Conservation (phyloP, 2,888 invertebrate genomes). For the Suillia variegata region DNA sequence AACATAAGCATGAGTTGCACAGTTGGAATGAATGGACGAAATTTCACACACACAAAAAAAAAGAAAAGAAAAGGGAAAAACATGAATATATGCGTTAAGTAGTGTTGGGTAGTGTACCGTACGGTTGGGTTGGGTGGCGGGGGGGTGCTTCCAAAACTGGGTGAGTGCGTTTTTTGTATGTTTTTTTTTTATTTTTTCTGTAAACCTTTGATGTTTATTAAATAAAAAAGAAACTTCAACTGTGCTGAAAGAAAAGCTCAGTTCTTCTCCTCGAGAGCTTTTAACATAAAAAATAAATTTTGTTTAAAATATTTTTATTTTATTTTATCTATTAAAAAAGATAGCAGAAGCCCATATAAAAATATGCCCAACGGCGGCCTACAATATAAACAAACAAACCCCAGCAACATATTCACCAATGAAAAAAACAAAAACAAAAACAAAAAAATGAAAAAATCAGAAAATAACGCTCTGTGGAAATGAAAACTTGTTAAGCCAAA, state of each 20-base stretch:
- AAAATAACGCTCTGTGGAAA: not conserved
- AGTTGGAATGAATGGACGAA: not conserved
- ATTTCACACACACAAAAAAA: no score
- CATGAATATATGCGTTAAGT: not conserved
- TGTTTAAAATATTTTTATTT: not conserved
- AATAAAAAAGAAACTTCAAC: no score
- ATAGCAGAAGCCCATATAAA: not conserved
- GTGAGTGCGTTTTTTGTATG: no score
- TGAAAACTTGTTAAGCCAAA: conserved; percentile 32
- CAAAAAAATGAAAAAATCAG: not conserved
- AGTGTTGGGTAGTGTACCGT: no score
- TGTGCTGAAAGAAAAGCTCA: no score
- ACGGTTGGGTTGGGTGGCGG: no score
- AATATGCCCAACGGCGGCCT: no score
- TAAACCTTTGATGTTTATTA: no score
- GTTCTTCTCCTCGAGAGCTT: not conserved
- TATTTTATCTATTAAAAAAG: not conserved
- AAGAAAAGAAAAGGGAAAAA: no score
- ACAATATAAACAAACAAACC: not conserved
- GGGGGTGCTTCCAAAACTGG: no score
- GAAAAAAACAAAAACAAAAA: not conserved
- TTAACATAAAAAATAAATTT: not conserved
- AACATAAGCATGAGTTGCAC: not conserved
- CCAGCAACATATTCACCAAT: not conserved
- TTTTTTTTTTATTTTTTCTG: no score